phyloP scores from a whole-genome alignment of 1,140 invertebrate species.

The Calosoma granatense region DNA sequence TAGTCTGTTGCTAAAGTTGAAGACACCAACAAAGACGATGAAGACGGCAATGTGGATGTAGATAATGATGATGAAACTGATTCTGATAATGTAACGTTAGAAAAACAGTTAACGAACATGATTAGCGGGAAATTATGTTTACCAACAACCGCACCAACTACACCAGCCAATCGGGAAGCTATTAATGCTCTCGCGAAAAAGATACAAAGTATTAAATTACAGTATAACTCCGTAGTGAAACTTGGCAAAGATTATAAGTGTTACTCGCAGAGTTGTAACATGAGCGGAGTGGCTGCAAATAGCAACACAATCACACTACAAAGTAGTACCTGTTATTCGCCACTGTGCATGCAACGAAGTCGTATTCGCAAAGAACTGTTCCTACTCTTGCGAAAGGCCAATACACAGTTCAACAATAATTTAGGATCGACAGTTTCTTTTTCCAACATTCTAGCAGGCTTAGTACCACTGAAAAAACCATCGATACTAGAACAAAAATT shows the following conservation, averaged over 20 bases:
- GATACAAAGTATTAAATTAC: conserved; percentile 50
- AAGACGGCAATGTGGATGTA: conserved; percentile 41
- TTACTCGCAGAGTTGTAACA: conserved; percentile 59
- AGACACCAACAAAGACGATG: conserved; percentile 37
- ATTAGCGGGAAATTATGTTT: conserved; percentile 30
- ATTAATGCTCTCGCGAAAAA: conserved; percentile 47
- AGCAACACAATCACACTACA: conserved; percentile 40
- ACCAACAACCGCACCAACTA: conserved; percentile 15
- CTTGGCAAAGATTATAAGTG: conserved; percentile 56
- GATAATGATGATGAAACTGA: conserved; percentile 51
- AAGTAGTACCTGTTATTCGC: conserved; percentile 62
- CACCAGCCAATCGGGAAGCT: conserved; percentile 34
- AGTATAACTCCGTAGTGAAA: conserved; percentile 52
- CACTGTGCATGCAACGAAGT: conserved; percentile 58
- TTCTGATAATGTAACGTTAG: conserved; percentile 29
- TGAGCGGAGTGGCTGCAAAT: conserved; percentile 30
- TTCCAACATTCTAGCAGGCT: conserved; percentile 21
- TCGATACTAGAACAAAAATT: conserved; percentile 42
- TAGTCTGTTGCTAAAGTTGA: neutral
- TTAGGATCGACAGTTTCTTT: conserved; percentile 19
- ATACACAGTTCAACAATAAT: conserved; percentile 26
- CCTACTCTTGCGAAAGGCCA: conserved; percentile 50
- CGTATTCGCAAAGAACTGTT: conserved; percentile 58
- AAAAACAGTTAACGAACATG: conserved; percentile 35
- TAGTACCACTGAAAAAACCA: conserved; percentile 27